Conservation (phyloP, 2,888 invertebrate genomes). For the Tiliacea citrago region DNA sequence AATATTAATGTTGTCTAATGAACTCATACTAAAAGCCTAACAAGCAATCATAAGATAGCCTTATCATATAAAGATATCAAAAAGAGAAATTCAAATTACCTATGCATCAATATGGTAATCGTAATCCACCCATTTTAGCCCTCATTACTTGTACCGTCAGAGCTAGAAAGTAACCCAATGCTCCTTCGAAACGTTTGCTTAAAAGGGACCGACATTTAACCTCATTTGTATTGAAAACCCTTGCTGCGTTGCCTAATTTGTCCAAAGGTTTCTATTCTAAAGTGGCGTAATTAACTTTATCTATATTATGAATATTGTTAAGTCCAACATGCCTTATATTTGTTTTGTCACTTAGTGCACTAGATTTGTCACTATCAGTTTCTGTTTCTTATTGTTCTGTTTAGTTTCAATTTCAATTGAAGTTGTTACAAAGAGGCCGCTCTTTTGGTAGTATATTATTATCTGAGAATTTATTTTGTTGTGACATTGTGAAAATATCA, state of each 20-base stretch:
- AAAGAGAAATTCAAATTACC: constrained; percentile 62
- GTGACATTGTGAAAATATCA: not conserved
- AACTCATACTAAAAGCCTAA: constrained; percentile 57
- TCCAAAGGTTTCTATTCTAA: constrained; percentile 61
- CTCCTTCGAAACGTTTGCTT: constrained; percentile 56
- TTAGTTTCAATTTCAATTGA: constrained; percentile 43
- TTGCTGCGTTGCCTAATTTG: constrained; percentile 63
- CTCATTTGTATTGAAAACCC: constrained; percentile 62
- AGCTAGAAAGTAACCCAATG: constrained; percentile 63
- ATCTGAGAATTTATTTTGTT: constrained; percentile 8
- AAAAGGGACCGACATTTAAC: constrained; percentile 68
- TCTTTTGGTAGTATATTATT: constrained; percentile 17
- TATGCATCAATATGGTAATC: constrained; percentile 61
- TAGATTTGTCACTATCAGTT: constrained; percentile 63
- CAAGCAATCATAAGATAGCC: constrained; percentile 47
- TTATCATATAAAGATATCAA: constrained; percentile 53
- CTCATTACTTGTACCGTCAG: constrained; percentile 57
- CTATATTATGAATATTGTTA: constrained; percentile 69
- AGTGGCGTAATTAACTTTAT: constrained; percentile 65
- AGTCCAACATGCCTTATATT: constrained; percentile 47
- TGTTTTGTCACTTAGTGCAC: constrained; percentile 59
- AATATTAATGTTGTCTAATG: constrained; percentile 51
- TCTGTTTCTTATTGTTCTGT: constrained; percentile 50
- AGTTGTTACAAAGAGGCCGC: constrained; percentile 44
- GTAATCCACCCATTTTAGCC: constrained; percentile 56